Conservation (phyloP, 2,113 vertebrate species). For the Anas platyrhynchos region DNA sequence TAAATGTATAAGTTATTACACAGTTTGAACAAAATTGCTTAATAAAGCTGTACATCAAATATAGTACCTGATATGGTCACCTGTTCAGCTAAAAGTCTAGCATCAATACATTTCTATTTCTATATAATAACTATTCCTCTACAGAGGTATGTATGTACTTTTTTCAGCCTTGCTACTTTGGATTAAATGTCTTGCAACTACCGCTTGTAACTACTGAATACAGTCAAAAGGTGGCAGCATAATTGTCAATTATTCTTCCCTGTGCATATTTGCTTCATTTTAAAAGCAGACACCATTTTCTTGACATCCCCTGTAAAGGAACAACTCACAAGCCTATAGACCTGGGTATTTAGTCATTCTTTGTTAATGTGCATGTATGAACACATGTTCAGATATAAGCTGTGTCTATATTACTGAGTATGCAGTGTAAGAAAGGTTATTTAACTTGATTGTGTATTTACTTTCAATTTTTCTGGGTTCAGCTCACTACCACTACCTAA, state of each 20-base stretch:
- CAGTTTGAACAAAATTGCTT: constrained; percentile 26
- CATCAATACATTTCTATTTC: not conserved
- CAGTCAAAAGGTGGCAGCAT: constrained; percentile 53
- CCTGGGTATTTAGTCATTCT: not conserved
- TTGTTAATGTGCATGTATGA: not conserved
- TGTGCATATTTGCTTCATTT: not conserved
- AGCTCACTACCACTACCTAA: not conserved
- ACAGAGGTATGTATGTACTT: not conserved
- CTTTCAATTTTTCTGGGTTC: not conserved
- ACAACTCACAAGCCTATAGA: not conserved
- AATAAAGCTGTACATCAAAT: not conserved
- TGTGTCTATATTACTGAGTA: not conserved
- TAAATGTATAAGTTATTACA: constrained; percentile 17
- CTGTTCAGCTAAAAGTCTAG: not conserved
- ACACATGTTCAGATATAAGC: not conserved
- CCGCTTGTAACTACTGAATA: constrained; percentile 33
- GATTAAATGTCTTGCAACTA: not conserved
- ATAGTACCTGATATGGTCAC: not conserved
- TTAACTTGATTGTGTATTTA: not conserved
- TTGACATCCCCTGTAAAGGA: not conserved
- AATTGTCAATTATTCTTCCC: constrained; percentile 5
- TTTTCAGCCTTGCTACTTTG: not conserved
- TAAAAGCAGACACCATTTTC: not conserved
- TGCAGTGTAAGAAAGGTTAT: not conserved
- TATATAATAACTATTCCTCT: not conserved